Evolutionary conservation across 2,113 vertebrate species (phyloP).

Genomic region (Thoracochromis brauschi): DNA sequence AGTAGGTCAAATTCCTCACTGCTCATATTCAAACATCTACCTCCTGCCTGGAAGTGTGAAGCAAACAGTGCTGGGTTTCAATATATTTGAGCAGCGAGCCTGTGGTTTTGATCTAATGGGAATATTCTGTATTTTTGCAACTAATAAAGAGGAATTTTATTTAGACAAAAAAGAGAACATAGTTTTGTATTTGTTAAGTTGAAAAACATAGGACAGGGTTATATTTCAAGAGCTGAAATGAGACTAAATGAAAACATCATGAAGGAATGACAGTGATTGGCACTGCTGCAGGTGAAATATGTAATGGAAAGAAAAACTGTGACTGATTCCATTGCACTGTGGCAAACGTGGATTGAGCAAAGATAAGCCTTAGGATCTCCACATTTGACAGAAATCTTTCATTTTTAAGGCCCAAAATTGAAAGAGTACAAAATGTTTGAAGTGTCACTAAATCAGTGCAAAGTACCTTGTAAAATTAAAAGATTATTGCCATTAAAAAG

Average conservation of each 20-base stretch:
- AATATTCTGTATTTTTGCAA: neutral
- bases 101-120: neutral
- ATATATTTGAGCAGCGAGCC: neutral
- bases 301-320: neutral
- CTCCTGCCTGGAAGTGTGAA: neutral
- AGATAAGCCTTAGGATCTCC: neutral
- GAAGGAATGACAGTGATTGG: neutral
- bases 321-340: neutral
- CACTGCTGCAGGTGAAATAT: neutral
- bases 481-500: neutral
- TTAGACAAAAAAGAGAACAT: neutral
- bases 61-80: neutral
- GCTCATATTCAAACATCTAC: neutral
- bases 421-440: accelerated
- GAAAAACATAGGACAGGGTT: neutral
- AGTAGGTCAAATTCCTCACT: neutral
- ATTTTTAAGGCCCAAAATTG: neutral
- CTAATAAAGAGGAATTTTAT: neutral
- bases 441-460: neutral
- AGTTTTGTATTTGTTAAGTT: neutral
- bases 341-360: neutral
- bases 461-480: neutral
- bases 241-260: neutral
- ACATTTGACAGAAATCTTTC: neutral
- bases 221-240: neutral